Percentiles rank a stretch among this genome's conserved stretches.
phyloP scores from a whole-genome alignment of 2,888 invertebrate genomes.

The Dasypogon diadema region DNA sequence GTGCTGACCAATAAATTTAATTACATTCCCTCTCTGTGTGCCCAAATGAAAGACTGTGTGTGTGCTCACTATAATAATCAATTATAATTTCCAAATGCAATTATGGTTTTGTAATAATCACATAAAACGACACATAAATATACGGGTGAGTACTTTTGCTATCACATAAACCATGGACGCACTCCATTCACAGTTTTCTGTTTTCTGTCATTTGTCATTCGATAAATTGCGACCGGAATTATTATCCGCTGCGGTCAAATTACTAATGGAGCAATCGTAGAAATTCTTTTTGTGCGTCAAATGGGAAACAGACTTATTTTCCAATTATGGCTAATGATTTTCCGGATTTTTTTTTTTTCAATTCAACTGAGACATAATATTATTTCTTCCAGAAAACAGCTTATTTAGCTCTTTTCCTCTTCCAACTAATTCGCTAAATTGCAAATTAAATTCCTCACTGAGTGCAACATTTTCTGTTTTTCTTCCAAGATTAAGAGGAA shows the following conservation, averaged over 20 bases:
- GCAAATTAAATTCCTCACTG: constrained; percentile 28
- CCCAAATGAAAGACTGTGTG: constrained; percentile 8
- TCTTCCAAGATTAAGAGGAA: too few relatives aligned
- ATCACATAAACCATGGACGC: neutral
- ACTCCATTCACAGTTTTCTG: constrained; percentile 26
- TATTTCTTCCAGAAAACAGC: neutral
- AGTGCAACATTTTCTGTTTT: neutral
- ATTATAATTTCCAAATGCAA: constrained; percentile 55
- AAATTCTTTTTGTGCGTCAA: constrained; percentile 48
- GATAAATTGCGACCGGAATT: constrained; percentile 44
- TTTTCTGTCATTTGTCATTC: constrained; percentile 50
- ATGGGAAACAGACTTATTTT: constrained; percentile 50
- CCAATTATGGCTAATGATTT: constrained; percentile 53
- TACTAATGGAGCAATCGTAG: constrained; percentile 47
- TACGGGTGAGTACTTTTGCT: constrained; percentile 2
- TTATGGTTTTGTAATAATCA: constrained; percentile 55
- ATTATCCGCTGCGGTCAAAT: constrained; percentile 46
- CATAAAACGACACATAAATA: constrained; percentile 54
- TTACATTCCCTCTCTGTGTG: constrained; percentile 9
- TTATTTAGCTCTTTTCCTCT: neutral
- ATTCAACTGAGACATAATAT: neutral
- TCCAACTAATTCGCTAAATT: constrained; percentile 4
- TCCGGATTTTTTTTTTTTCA: constrained; percentile 32
- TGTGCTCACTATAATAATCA: constrained; percentile 48
- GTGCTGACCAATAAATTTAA: constrained; percentile 20